Conservation (phyloP, 2,113 vertebrate species). For the Hippocampus mohnikei region DNA sequence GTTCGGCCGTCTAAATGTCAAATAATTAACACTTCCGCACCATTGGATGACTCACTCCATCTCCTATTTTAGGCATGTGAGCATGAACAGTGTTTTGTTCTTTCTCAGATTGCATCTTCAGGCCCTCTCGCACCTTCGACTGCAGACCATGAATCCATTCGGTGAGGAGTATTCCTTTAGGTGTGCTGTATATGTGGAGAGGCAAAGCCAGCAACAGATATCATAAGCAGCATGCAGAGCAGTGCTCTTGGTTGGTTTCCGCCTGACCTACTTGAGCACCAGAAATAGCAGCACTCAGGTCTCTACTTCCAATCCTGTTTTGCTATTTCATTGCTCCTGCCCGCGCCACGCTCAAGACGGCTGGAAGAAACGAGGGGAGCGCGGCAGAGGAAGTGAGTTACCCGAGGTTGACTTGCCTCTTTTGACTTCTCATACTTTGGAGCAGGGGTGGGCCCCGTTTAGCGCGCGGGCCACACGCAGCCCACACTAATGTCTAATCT, state of each 20-base stretch:
- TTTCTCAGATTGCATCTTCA: conserved; percentile 50
- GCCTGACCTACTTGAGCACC: conserved; percentile 91
- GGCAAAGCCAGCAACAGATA: conserved; percentile 53
- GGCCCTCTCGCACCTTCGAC: conserved; percentile 35
- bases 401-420: conserved; percentile 19
- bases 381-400: conserved; percentile 16
- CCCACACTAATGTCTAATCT: background rate
- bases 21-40: conserved; percentile 12
- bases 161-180: conserved; percentile 32
- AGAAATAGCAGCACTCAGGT: conserved; percentile 90
- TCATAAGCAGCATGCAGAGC: conserved; percentile 48
- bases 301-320: conserved; percentile 81
- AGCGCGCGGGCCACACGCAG: background rate
- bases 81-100: conserved; percentile 1
- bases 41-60: background rate
- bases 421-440: conserved; percentile 15
- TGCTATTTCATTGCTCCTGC: conserved; percentile 77
- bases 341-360: conserved; percentile 37
- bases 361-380: conserved; percentile 27
- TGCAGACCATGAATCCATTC: conserved; percentile 30
- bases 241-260: conserved; percentile 62
- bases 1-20: conserved; percentile 16
- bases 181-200: conserved; percentile 25
- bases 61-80: background rate
- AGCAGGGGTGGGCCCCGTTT: background rate